Conservation (phyloP, 1,140 invertebrate species). For the Semibalanus balanoides region DNA sequence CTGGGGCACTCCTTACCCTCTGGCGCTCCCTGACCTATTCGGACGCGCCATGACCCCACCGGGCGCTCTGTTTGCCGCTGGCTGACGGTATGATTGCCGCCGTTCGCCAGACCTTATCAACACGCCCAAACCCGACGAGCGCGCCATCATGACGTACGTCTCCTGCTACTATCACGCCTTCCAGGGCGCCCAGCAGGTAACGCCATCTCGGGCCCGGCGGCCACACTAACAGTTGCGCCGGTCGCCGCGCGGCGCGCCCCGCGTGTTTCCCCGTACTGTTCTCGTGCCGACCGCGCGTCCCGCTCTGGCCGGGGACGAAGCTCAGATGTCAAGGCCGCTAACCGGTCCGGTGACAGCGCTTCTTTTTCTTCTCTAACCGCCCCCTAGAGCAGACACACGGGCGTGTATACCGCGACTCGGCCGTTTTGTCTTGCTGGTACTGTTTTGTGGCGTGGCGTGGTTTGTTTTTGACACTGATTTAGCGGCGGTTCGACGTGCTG, state of each 20-base stretch:
- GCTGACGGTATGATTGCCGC: too few species aligned
- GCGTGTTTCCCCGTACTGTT: background rate
- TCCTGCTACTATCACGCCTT: conserved; percentile 98
- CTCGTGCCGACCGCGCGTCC: background rate
- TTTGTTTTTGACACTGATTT: too few species aligned
- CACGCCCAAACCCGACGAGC: conserved; percentile 92
- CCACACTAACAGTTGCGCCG: background rate
- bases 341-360: too few species aligned
- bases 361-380: background rate
- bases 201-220: background rate
- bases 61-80: too few species aligned
- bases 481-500: too few species aligned
- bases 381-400: too few species aligned
- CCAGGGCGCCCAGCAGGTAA: conserved; percentile 93
- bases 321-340: too few species aligned
- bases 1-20: too few species aligned
- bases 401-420: background rate
- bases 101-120: conserved; percentile 76
- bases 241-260: too few species aligned
- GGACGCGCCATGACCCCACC: too few species aligned
- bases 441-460: background rate
- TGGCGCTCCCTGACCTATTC: background rate
- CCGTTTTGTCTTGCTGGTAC: background rate
- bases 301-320: background rate
- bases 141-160: conserved; percentile 96